Base-by-base conservation (phyloP, 1,140 invertebrate genomes). In the Cotesia chilonis region DNA sequence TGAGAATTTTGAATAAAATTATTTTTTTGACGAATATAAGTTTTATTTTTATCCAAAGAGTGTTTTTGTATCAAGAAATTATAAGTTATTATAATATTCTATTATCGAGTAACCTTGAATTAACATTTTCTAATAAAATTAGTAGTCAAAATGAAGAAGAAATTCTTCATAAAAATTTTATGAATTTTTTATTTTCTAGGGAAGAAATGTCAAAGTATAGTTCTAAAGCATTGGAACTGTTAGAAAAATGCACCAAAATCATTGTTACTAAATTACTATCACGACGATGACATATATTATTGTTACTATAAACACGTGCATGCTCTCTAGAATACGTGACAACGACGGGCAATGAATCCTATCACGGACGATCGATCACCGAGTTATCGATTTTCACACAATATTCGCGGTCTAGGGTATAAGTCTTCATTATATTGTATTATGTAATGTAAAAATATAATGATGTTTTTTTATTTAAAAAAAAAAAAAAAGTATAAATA, bases 361-460 rank as follows among this genome's bases (percentile, higher is more conserved):
- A 10, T 35, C 14, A n/a, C 28, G 36, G 60, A 36, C 60, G 20
- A 63, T 63, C 60, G 60, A 63, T 28, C 36, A n/a, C 36, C 12
- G 20, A 37, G 28, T 20, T 35, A 37, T 63, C 60, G 36, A 63
- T 36, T 63, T n/a, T 35, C 60, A 63, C 28, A 20, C 36, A 63
- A 63, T 28, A 20, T 9, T 37, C 60, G 36, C 36, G 20, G 60
- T 63, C 17, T 17, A 14, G 17, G 54, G 54, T 20, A 17, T 17
- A 57, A 20, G n/a, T 14, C 28, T 37, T 28, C 60, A 37, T 35
- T 36, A 10, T 63, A 47, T 47, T 10, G 10, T 47, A 47, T 47
- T 47, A 47, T 10, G 41, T 47, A 47, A 47, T 47, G 41, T 57
- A 57, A 57, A 20, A 57, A 57, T 12, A 57, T 20, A n/a, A 57